Conservation (phyloP, 2,888 invertebrate genomes). For the Druceiella hillmani region DNA sequence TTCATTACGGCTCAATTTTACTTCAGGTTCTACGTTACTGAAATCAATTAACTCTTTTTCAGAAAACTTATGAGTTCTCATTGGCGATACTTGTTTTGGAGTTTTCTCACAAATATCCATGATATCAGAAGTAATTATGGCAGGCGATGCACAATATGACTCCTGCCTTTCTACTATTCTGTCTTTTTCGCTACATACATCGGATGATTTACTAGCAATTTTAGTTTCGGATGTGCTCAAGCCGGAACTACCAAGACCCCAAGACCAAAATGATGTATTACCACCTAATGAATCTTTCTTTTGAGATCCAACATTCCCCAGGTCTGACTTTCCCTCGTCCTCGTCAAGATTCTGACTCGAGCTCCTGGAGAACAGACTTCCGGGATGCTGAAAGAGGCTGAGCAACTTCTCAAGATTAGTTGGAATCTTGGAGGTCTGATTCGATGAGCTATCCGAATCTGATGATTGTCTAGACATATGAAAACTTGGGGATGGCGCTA, state of each 20-base stretch:
- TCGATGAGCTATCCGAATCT: constrained; percentile 35
- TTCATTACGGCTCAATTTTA: no score
- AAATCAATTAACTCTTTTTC: no score
- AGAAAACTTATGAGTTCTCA: no score
- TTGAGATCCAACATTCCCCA: constrained; percentile 35
- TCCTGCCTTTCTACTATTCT: no score
- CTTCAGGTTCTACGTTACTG: no score
- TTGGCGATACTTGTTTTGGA: no score
- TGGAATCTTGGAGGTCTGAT: constrained; percentile 39
- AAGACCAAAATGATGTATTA: constrained; percentile 47
- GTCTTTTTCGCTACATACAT: no score
- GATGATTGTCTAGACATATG: constrained; percentile 37
- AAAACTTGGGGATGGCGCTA: constrained; percentile 46
- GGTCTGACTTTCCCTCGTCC: constrained; percentile 36
- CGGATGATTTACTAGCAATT: no score
- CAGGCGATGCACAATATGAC: no score
- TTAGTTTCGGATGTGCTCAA: no score
- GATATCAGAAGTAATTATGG: no score
- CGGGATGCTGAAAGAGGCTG: constrained; percentile 60
- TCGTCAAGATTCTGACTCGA: constrained; percentile 35
- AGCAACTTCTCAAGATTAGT: constrained; percentile 60
- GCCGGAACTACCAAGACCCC: constrained; percentile 34
- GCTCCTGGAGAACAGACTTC: constrained; percentile 52
- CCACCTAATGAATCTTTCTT: constrained; percentile 39
- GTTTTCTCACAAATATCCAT: no score